Evolutionary conservation across 2,888 invertebrate species (phyloP).

Genomic region (Plagodis pulveraria): DNA sequence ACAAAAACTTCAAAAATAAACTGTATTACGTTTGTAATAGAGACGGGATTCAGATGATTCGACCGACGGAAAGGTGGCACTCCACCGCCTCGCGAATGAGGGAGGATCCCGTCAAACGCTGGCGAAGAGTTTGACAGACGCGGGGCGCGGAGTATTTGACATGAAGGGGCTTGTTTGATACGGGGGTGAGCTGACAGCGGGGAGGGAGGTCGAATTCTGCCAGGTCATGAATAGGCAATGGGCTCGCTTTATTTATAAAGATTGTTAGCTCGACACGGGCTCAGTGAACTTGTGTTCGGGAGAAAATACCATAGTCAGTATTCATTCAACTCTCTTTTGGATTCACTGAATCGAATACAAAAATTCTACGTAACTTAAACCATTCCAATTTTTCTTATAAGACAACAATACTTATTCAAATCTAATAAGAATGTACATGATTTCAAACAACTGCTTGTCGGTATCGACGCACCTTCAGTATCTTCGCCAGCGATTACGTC

Average conservation of each 20-base stretch:
- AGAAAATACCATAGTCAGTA: constrained; percentile 70
- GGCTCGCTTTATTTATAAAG: constrained; percentile 84
- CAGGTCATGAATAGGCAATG: constrained; percentile 85
- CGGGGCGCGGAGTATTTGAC: constrained; percentile 85
- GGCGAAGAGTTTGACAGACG: constrained; percentile 85
- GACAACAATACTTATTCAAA: not conserved
- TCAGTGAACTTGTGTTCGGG: constrained; percentile 73
- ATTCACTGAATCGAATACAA: constrained; percentile 10
- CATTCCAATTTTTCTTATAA: constrained; percentile 1
- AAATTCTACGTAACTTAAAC: constrained; percentile 11
- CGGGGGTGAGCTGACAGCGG: constrained; percentile 74
- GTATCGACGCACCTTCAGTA: not conserved
- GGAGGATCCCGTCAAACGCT: constrained; percentile 85
- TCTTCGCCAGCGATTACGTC: constrained; percentile 4
- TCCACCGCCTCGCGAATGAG: constrained; percentile 76
- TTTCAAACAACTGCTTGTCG: not conserved
- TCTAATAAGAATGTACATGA: not conserved
- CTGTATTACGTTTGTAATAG: constrained; percentile 38
- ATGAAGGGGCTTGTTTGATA: constrained; percentile 85
- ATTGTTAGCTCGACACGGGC: constrained; percentile 75
- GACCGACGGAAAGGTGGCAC: constrained; percentile 65
- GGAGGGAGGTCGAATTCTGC: constrained; percentile 77
- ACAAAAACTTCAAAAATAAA: constrained; percentile 37
- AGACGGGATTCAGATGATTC: constrained; percentile 38
- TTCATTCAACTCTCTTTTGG: constrained; percentile 35